These are phyloP conservation scores for Clunio marinus DNA, from an alignment of 2,888 invertebrate genomes.

Conservation along the genomic window DNA sequence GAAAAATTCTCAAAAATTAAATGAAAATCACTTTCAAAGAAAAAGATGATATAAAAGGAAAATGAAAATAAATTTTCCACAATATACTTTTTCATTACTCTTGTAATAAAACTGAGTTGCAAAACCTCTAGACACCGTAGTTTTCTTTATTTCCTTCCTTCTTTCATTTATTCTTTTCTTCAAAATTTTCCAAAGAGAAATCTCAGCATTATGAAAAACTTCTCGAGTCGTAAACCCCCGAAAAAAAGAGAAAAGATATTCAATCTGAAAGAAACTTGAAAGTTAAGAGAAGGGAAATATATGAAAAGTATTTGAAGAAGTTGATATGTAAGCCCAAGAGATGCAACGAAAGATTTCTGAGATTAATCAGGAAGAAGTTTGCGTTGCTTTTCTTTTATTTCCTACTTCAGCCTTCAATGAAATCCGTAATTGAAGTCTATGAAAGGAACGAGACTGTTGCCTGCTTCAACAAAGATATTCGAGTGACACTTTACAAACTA, in stretches of 20 bases:
- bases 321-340: not conserved
- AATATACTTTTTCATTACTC: not conserved
- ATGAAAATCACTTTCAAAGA: constrained; percentile 5
- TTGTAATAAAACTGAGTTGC: not conserved
- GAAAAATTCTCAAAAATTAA: not conserved
- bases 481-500: too few species aligned
- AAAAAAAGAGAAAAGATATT: not conserved
- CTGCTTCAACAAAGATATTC: too few species aligned
- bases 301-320: not conserved
- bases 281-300: too few species aligned
- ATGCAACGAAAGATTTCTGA: too few species aligned
- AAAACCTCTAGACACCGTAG: not conserved
- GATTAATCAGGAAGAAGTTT: too few species aligned
- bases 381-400: too few species aligned
- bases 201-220: not conserved
- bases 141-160: not conserved
- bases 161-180: too few species aligned
- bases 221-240: not conserved
- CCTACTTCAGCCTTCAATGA: too few species aligned
- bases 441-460: too few species aligned
- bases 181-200: too few species aligned
- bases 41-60: not conserved
- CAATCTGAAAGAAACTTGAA: not conserved
- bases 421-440: too few species aligned
- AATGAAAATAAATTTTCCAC: not conserved